phyloP scores from a whole-genome alignment of 2,113 vertebrate species.

The Coreoperca whiteheadi region DNA sequence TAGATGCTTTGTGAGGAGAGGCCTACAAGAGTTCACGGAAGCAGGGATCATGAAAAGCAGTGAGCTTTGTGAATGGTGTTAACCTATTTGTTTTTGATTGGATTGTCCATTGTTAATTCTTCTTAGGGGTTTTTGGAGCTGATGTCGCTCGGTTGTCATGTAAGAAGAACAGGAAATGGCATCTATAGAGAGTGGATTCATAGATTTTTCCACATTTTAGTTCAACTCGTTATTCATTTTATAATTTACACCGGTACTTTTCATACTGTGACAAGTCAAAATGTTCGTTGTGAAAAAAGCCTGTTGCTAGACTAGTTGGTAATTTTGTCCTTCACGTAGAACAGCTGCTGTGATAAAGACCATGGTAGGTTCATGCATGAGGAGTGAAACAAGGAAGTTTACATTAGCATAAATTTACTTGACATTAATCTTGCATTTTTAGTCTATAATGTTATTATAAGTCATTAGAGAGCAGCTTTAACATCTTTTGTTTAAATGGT shows the following conservation, averaged over 20 bases:
- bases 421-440: neutral
- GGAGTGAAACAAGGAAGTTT: neutral
- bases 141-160: neutral
- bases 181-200: neutral
- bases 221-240: neutral
- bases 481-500: neutral
- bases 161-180: neutral
- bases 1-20: neutral
- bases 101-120: slow-evolving; percentile 4
- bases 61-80: neutral
- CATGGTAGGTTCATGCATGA: neutral
- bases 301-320: neutral
- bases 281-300: neutral
- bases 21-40: neutral
- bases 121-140: neutral
- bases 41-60: neutral
- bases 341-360: neutral
- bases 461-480: neutral
- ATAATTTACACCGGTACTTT: neutral
- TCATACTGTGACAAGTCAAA: neutral
- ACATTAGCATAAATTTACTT: neutral
- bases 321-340: neutral
- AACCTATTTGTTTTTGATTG: slow-evolving; percentile 1
- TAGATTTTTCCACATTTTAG: neutral
- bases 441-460: too few relatives aligned